These are phyloP conservation scores for Mustela lutreola DNA, from an alignment of 2,113 vertebrate species.

Conservation along the genomic window DNA sequence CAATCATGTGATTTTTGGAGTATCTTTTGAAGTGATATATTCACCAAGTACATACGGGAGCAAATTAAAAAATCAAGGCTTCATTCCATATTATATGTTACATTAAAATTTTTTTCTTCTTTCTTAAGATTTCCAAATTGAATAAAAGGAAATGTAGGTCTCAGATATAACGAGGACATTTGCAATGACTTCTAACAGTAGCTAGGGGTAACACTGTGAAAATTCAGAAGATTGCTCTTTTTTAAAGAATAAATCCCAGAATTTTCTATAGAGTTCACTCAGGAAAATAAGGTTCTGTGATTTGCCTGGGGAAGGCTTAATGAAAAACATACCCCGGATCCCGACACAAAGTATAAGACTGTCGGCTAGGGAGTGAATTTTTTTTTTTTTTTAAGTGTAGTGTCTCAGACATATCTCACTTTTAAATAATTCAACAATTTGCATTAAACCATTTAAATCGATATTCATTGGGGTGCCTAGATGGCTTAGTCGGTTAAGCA, in stretches of 20 bases:
- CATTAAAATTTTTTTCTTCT: neutral
- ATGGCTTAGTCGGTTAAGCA: neutral
- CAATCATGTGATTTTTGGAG: conserved; percentile 17
- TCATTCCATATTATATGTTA: neutral
- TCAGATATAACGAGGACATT: conserved; percentile 6
- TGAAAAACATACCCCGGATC: neutral
- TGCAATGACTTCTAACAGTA: neutral
- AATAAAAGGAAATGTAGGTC: neutral
- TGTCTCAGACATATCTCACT: neutral
- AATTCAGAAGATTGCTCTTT: neutral
- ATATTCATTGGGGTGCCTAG: neutral
- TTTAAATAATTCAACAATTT: neutral
- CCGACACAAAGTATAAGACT: neutral
- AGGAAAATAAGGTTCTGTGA: neutral
- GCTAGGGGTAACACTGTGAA: neutral
- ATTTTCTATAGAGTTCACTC: neutral
- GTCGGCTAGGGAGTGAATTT: neutral
- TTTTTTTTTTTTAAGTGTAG: neutral
- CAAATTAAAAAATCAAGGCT: conserved; percentile 1
- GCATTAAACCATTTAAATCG: neutral
- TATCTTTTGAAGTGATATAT: conserved; percentile 6
- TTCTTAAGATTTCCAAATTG: conserved; percentile 43
- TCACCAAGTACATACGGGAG: neutral
- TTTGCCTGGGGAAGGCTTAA: neutral
- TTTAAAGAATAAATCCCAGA: neutral